Base-by-base conservation (phyloP, 2,113 vertebrate species). In the Nothoprocta pentlandii region DNA sequence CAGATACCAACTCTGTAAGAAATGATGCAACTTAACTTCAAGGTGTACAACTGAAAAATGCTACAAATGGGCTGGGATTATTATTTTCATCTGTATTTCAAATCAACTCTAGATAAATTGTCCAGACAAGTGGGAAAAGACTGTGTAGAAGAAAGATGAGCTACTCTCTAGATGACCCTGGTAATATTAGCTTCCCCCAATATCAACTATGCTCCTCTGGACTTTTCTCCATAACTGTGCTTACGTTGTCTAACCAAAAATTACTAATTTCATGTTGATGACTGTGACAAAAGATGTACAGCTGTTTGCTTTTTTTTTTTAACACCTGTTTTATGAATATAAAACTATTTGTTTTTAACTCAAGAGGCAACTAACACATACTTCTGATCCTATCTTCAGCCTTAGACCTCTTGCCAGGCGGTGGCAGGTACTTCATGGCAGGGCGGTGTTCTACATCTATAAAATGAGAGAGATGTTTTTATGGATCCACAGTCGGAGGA, bases 401-500 rank as follows among this genome's bases (percentile, higher is more conserved):
- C 23, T 26, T 36, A 79, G 71, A n/a, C 16, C 41, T 62, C 26
- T 84, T 97, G 80, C 64, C 67, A 75, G 75, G 73, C 20, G 91
- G 96, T 46, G 96, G 96, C 58, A 97, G 82, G 78, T 94, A 98
- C 80, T 94, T 97, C 93, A 95, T 47, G 66, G 93, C 83, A 56
- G 93, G 71, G 10, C 69, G n/a, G 22, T 94, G 91, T 34, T 95
- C 94, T 85, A 95, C 64, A 88, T 98, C 97, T 97, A 93, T 28
- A 49, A 93, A 75, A 58, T 54, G 56, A 61, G 25, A 59, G 19
- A 44, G 5, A 5, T 8, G 11, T 26, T 81, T 75, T 87, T 44
- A 69, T 22, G 69, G 78, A 67, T 62, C 70, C 49, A 66, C 30
- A 73, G 34, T n/a, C 30, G 22, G 28, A 42, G 25, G 28, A 58